These are phyloP conservation scores for Chloroclysta siterata DNA, from an alignment of 2,888 invertebrate genomes.

Conservation along the genomic window DNA sequence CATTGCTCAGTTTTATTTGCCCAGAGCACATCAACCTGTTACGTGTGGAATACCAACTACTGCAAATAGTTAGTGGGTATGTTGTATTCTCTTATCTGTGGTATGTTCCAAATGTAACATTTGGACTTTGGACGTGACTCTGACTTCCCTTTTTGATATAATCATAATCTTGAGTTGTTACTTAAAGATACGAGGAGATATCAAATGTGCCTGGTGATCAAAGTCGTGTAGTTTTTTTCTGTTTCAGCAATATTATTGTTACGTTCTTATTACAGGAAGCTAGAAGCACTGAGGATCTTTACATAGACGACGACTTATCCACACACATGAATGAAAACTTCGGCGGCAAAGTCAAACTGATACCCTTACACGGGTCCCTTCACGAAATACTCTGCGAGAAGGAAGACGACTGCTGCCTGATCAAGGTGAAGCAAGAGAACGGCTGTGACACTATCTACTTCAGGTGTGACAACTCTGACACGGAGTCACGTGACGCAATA, in stretches of 20 bases:
- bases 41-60: no score
- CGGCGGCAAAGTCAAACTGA: constrained; percentile 72
- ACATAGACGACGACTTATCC: constrained; percentile 83
- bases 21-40: no score
- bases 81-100: no score
- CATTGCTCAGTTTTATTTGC: no score
- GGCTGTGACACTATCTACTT: constrained; percentile 77
- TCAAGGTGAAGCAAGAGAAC: constrained; percentile 77
- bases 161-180: no score
- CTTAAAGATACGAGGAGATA: no score
- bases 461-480: constrained; percentile 73
- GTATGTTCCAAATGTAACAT: no score
- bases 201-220: no score
- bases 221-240: no score
- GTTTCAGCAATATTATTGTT: neutral
- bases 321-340: constrained; percentile 78
- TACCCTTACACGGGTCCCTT: constrained; percentile 75
- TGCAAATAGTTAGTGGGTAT: no score
- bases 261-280: constrained; percentile 64
- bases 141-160: no score
- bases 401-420: constrained; percentile 78
- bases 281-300: constrained; percentile 82
- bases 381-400: constrained; percentile 80
- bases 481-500: constrained; percentile 69
- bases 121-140: no score